Evolutionary conservation across 2,888 invertebrate species (phyloP).

Genomic region (Leucophora obtusa): DNA sequence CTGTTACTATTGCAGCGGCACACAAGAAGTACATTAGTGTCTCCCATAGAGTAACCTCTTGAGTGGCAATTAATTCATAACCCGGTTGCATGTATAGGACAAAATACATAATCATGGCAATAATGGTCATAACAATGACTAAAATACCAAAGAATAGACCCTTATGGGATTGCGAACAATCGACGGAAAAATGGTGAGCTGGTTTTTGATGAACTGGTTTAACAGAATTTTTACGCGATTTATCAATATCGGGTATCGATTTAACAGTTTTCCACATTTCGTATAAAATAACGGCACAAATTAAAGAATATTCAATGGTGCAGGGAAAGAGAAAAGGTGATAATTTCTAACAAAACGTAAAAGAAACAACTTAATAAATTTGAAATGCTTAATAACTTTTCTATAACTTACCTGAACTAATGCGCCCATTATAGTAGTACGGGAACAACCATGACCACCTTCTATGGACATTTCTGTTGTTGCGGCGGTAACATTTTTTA

Average conservation of each 20-base stretch:
- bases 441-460: constrained; percentile 79
- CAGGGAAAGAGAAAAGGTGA: constrained; percentile 93
- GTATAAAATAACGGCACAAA: constrained; percentile 92
- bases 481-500: constrained; percentile 63
- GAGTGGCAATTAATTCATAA: constrained; percentile 83
- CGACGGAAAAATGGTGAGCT: constrained; percentile 86
- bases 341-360: constrained; percentile 75
- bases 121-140: constrained; percentile 89
- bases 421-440: constrained; percentile 85
- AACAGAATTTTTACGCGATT: constrained; percentile 75
- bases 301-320: constrained; percentile 92
- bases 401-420: constrained; percentile 80
- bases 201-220: constrained; percentile 75
- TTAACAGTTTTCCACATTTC: constrained; percentile 94
- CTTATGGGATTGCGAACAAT: constrained; percentile 91
- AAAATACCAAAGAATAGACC: constrained; percentile 87
- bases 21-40: constrained; percentile 85
- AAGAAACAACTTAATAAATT: not conserved
- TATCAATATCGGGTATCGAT: constrained; percentile 80
- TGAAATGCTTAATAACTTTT: not conserved
- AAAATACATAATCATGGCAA: constrained; percentile 93
- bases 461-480: constrained; percentile 29
- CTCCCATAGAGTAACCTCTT: constrained; percentile 88
- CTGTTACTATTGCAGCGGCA: constrained; percentile 81
- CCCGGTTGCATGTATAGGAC: constrained; percentile 85